phyloP scores from a whole-genome alignment of 2,797 vertebrate genomes.

The Sylvilagus floridanus region DNA sequence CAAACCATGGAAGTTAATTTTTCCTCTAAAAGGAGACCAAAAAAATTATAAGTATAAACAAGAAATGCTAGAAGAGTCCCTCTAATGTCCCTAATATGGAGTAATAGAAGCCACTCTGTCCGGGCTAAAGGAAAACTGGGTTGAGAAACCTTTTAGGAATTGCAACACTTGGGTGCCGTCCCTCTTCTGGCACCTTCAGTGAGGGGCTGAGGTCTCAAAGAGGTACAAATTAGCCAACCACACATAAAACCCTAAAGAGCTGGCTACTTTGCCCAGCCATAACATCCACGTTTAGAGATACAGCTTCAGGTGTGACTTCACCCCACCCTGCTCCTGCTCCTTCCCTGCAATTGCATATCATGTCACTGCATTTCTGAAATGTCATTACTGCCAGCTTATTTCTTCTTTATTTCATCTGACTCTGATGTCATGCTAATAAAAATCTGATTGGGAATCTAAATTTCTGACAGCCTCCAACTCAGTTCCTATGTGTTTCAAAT shows the following conservation, averaged over 20 bases:
- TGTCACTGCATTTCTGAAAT: background rate
- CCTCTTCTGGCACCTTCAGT: background rate
- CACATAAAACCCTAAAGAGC: background rate
- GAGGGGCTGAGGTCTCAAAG: background rate
- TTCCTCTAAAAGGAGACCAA: slow-evolving; percentile 10
- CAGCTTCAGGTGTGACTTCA: background rate
- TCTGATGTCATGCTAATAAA: slow-evolving; percentile 41
- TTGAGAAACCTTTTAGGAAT: background rate
- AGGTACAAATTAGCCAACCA: background rate
- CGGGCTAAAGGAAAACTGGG: background rate
- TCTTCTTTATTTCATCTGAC: background rate
- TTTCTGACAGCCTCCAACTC: slow-evolving; percentile 23
- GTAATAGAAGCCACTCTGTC: background rate
- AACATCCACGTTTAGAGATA: background rate
- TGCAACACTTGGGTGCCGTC: background rate
- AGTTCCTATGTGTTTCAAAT: slow-evolving; percentile 41
- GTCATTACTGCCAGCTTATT: background rate
- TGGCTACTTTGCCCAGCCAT: background rate
- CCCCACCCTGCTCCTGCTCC: background rate
- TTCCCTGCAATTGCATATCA: background rate
- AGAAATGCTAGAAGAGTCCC: background rate
- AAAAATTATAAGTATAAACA: background rate
- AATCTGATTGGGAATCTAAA: background rate
- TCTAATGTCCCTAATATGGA: background rate
- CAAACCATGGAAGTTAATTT: background rate